Evolutionary conservation across 2,888 invertebrate genomes (phyloP).

Genomic region (Euphydryas editha): DNA sequence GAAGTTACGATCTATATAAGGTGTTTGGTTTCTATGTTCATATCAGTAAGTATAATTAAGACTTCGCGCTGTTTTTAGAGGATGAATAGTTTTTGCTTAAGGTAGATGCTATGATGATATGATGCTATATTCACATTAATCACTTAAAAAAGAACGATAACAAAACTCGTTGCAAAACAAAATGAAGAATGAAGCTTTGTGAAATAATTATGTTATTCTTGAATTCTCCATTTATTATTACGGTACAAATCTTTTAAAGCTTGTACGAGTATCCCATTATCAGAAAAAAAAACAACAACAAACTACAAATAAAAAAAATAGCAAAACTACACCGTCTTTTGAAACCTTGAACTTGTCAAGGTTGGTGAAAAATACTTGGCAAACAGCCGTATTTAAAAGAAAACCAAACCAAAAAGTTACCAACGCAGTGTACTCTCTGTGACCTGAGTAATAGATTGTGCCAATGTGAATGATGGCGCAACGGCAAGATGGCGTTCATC

Average conservation of each 20-base stretch:
- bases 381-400: slow-evolving; percentile 9
- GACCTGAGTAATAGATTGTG: slow-evolving; percentile 50
- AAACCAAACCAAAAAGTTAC: slow-evolving; percentile 26
- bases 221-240: too few species aligned
- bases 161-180: too few species aligned
- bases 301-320: background rate
- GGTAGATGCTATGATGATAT: too few species aligned
- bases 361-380: slow-evolving; percentile 25
- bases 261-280: background rate
- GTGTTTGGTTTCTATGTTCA: too few species aligned
- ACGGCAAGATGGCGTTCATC: slow-evolving; percentile 50
- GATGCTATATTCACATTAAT: too few species aligned
- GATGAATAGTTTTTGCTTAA: too few species aligned
- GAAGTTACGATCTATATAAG: too few species aligned
- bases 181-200: too few species aligned
- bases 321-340: background rate
- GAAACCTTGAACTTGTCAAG: slow-evolving; percentile 23
- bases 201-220: too few species aligned
- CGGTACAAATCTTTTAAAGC: background rate
- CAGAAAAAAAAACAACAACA: background rate
- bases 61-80: too few species aligned
- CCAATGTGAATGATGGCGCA: slow-evolving; percentile 49
- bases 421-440: slow-evolving; percentile 23
- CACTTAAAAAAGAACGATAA: too few species aligned
- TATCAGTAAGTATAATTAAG: too few species aligned